Evolutionary conservation across 1,140 invertebrate species (phyloP).

Genomic region (Periplaneta americana): DNA sequence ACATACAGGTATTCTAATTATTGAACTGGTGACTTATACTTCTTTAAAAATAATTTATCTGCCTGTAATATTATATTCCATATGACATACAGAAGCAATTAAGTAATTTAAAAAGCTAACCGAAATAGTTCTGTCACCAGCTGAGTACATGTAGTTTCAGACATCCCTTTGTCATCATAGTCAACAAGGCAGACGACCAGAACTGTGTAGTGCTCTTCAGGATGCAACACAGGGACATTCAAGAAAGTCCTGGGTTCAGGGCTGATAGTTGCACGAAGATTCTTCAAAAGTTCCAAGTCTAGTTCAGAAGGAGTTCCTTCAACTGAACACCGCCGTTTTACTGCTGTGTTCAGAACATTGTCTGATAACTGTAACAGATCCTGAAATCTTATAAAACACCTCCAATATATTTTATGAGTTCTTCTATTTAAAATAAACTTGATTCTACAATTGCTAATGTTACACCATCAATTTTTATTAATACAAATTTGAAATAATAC

Average conservation of each 20-base stretch:
- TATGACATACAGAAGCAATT: too few relatives aligned
- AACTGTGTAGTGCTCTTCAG: background rate
- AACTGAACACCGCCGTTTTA: background rate
- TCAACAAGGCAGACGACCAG: background rate
- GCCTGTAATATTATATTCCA: too few relatives aligned
- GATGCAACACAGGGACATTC: constrained; percentile 1
- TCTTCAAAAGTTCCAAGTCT: background rate
- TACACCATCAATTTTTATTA: too few relatives aligned
- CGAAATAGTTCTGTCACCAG: background rate
- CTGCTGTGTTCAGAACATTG: background rate
- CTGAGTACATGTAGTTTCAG: background rate
- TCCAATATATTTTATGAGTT: too few relatives aligned
- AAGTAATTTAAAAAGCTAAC: background rate
- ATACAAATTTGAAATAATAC: too few relatives aligned
- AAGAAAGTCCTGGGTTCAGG: constrained; percentile 1
- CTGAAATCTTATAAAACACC: too few relatives aligned
- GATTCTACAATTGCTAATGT: too few relatives aligned
- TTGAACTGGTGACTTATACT: too few relatives aligned
- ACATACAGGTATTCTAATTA: too few relatives aligned
- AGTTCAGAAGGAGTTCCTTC: background rate
- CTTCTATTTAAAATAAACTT: too few relatives aligned
- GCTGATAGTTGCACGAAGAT: background rate
- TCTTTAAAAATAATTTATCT: too few relatives aligned
- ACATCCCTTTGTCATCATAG: background rate
- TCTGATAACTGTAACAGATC: background rate